Base-by-base conservation (phyloP, 1,140 invertebrate species). In the Trialeurodes vaporariorum region DNA sequence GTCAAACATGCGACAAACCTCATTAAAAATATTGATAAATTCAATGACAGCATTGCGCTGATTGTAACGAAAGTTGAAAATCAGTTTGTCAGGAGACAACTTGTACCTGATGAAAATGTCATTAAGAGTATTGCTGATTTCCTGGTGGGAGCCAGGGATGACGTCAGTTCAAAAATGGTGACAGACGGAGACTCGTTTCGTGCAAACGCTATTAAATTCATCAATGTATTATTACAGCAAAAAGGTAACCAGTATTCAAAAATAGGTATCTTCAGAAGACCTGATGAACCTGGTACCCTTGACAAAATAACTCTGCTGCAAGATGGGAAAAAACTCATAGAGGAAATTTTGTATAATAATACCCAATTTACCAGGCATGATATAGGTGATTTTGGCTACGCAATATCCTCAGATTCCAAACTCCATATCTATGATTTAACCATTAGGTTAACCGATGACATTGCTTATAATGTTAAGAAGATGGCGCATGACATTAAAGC, bases 41-140 rank as follows among this genome's bases (percentile, higher is more conserved):
- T 66, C 59, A 17, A 34, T 5, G 58, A 70, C 25, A 34, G 67
- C 13, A 34, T 73, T 2, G 68, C 68, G 11, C 61, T 73, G 1
- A 26, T 73, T 13, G 70, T 67, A 1, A 68, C 71, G 13, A 73
- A 73, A 68, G 71, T 71, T 1, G 67, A 69, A 11, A 71, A 65
- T 27, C 34, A 49, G 5, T 9, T 9, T 9, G 5, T 17, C 5
- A 17, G 34, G 17, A 17, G 34, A 17, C 5, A 49, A 49, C 17
- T 65, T 22, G 22, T 63, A n/a, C 49, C 64, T 9, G 64, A 65
- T 24, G 24, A 1, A 9, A n/a, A 9, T 1, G 59, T 65, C 17
- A 58, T 58, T 9, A 2, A 59, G 25, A 24, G 22, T 13, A 59
- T 70, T 59, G 68, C 26, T 1, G 49, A 59, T 17, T 71, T 64